Evolutionary conservation across 2,797 vertebrate species (phyloP), one percentile per base, ranked within the genome.

Genomic region (Epinephelus coioides): DNA sequence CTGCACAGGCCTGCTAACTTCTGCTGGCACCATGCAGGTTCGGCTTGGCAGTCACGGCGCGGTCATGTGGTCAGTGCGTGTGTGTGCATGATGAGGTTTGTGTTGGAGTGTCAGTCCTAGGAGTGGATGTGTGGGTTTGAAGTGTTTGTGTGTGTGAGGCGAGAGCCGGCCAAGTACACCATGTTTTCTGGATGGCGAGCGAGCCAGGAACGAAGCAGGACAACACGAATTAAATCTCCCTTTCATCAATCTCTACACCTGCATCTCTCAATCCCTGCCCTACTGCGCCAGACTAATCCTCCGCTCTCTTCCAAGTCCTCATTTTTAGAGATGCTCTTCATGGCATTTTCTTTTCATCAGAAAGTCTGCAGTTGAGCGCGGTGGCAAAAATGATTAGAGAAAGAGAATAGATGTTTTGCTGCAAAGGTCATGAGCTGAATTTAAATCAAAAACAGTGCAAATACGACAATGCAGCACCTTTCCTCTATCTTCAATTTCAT

Each of bases 221-320:
- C 77, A 65, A 76, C 77, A 69, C 34, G 23, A 88, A 85, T 82
- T 53, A 69, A 79, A 75, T 82, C 72, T 63, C 46, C 49, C 44
- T 81, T 76, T 81, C 82, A 89, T 87, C 84, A 83, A n/a, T 78
- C 84, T 81, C 61, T 75, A 76, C 83, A 86, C 84, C 80, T 86
- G 80, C 81, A 78, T 84, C 84, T 78, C 69, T 77, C 70, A 23
- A 59, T 80, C 70, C 38, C 47, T 44, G 69, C 56, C 82, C 56
- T 7, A 2, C 61, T 66, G 79, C 30, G 30, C 69, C 76, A 50
- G 51, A 62, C 55, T 65, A 69, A 82, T 78, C 69, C 68, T 59
- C 47, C 50, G 57, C 70, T 55, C 60, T 60, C 27, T 12, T 77
- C 70, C 66, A 62, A 40, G 38, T 68, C 46, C 57, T 70, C 70